Evolutionary conservation across 2,113 vertebrate species (phyloP).

Genomic region (Notechis scutatus): DNA sequence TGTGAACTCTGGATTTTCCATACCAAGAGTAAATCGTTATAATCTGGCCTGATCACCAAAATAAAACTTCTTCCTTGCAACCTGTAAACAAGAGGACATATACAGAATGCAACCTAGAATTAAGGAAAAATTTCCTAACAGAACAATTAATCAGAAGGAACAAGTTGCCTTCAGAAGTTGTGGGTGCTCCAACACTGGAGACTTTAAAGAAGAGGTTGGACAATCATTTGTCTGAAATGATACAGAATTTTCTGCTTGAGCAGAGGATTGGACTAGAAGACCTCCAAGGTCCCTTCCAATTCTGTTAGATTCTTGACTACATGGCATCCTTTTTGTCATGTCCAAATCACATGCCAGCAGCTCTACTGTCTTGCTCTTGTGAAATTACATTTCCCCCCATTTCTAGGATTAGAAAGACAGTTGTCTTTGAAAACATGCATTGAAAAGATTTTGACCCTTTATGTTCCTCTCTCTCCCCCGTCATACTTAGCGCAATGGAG

Average conservation of each 20-base stretch:
- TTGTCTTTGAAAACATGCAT: neutral
- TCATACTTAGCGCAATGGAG: neutral
- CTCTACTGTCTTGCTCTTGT: neutral
- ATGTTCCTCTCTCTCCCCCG: neutral
- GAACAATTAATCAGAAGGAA: neutral
- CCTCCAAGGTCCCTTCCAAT: neutral
- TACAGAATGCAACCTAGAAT: neutral
- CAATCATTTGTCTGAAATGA: neutral
- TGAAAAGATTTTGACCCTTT: neutral
- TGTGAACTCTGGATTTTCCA: neutral
- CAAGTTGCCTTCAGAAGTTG: neutral
- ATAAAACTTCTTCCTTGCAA: neutral
- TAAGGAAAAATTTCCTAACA: neutral
- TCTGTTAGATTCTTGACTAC: neutral
- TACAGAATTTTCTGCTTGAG: neutral
- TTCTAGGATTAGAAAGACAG: neutral
- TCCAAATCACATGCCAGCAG: neutral
- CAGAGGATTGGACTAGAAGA: neutral
- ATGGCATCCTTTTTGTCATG: rapidly evolving
- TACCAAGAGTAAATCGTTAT: neutral
- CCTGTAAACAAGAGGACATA: neutral
- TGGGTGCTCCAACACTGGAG: neutral
- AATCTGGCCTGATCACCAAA: neutral
- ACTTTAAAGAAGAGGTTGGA: neutral
- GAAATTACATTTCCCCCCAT: neutral